Percentiles rank a stretch among this genome's conserved stretches.
These are phyloP conservation scores for Chaenogobius annularis DNA, from an alignment of 2,113 vertebrate species.

Conservation along the genomic window DNA sequence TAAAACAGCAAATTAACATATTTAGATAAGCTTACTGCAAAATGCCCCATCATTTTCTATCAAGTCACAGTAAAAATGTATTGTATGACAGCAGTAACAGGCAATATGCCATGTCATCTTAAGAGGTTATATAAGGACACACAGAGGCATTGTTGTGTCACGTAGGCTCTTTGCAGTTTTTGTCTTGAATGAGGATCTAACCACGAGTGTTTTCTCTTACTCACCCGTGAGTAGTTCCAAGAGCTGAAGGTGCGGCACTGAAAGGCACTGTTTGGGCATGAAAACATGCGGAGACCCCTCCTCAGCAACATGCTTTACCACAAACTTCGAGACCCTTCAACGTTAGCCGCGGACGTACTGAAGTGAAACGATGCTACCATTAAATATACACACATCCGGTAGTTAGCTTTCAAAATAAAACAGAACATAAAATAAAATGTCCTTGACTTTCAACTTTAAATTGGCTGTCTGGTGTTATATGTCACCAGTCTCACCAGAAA, in stretches of 20 bases:
- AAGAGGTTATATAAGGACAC: background rate
- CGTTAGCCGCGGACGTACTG: background rate
- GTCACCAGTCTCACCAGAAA: background rate
- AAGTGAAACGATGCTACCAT: accelerated
- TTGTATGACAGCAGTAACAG: background rate
- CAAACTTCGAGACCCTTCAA: background rate
- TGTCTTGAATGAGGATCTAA: background rate
- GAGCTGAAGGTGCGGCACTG: slow-evolving; percentile 15
- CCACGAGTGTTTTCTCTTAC: slow-evolving; percentile 25
- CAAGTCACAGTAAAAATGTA: background rate
- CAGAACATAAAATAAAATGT: background rate
- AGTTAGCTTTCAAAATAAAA: slow-evolving; percentile 12
- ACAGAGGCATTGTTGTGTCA: background rate
- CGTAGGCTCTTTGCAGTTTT: background rate
- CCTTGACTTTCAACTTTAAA: background rate
- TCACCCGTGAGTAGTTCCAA: slow-evolving; percentile 29
- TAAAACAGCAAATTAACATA: too few species aligned
- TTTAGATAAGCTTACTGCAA: too few species aligned
- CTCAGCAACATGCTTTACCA: slow-evolving; percentile 8
- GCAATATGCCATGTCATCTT: background rate
- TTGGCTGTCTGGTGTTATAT: too few species aligned
- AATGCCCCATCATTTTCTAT: background rate
- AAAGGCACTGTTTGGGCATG: background rate
- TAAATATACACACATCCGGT: slow-evolving; percentile 4
- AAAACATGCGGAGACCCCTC: background rate